Conservation (phyloP, 2,888 invertebrate genomes). For the Phyto melanocephala region DNA sequence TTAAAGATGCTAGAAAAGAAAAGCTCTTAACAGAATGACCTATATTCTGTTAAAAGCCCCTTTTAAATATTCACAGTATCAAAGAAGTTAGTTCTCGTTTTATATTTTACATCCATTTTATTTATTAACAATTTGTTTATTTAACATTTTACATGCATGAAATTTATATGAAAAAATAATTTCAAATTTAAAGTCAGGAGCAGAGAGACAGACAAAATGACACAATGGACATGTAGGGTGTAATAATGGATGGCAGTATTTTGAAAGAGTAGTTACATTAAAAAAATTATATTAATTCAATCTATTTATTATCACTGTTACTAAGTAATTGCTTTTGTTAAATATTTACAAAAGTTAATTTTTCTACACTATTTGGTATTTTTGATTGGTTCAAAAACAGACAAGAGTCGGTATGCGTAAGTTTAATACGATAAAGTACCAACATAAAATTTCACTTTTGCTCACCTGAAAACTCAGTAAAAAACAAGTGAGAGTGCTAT, state of each 20-base stretch:
- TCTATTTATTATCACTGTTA: too few relatives aligned
- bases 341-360: too few relatives aligned
- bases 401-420: too few relatives aligned
- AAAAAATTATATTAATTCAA: too few relatives aligned
- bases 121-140: constrained; percentile 31
- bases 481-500: too few relatives aligned
- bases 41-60: constrained; percentile 35
- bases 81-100: constrained; percentile 5
- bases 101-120: constrained; percentile 17
- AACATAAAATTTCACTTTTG: too few relatives aligned
- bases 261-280: not conserved
- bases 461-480: too few relatives aligned
- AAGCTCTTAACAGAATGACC: constrained; percentile 56
- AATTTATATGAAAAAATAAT: constrained; percentile 1
- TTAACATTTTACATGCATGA: constrained; percentile 2
- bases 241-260: not conserved
- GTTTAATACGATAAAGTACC: too few relatives aligned
- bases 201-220: not conserved
- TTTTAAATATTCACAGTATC: not conserved
- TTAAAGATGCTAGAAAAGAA: constrained; percentile 31
- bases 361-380: too few relatives aligned
- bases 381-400: too few relatives aligned
- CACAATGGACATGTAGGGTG: not conserved
- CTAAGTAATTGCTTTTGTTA: too few relatives aligned
- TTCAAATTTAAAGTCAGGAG: not conserved